These are phyloP conservation scores for Acinonyx jubatus DNA, from an alignment of 2,113 vertebrate genomes.

Conservation along the genomic window DNA sequence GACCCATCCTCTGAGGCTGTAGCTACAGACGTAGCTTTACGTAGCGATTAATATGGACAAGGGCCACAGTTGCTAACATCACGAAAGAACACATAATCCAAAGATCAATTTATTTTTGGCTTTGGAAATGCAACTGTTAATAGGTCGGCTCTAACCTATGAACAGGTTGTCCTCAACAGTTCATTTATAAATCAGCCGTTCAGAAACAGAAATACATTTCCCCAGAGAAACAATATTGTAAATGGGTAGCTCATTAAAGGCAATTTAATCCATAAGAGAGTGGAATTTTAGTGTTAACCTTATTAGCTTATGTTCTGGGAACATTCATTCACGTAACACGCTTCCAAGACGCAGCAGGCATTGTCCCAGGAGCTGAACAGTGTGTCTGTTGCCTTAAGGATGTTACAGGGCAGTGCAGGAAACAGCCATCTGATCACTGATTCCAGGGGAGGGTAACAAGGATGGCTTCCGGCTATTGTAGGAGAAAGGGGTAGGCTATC, in stretches of 20 bases:
- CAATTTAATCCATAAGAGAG: constrained; percentile 53
- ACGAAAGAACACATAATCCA: constrained; percentile 19
- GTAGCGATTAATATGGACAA: neutral
- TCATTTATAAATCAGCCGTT: constrained; percentile 67
- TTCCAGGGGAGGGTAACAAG: neutral
- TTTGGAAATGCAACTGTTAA: constrained; percentile 53
- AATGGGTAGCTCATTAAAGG: constrained; percentile 60
- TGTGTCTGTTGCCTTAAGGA: neutral
- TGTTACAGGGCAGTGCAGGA: neutral
- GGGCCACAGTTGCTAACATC: neutral
- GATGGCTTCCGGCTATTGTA: neutral
- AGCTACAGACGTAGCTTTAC: neutral
- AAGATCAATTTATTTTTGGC: constrained; percentile 43
- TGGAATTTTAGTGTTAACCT: constrained; percentile 38
- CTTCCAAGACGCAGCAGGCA: neutral
- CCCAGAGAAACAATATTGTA: constrained; percentile 48
- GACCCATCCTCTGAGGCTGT: neutral
- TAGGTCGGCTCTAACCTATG: constrained; percentile 35
- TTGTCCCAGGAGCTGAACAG: neutral
- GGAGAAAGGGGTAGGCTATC: neutral
- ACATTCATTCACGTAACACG: constrained; percentile 25
- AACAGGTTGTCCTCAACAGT: constrained; percentile 41
- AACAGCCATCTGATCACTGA: neutral
- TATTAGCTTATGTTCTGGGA: constrained; percentile 50
- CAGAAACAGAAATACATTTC: constrained; percentile 51